Evolutionary conservation across 2,797 vertebrate species (phyloP), one percentile per base, ranked within the genome.

Genomic region (Cynodonichthys magdalenae): DNA sequence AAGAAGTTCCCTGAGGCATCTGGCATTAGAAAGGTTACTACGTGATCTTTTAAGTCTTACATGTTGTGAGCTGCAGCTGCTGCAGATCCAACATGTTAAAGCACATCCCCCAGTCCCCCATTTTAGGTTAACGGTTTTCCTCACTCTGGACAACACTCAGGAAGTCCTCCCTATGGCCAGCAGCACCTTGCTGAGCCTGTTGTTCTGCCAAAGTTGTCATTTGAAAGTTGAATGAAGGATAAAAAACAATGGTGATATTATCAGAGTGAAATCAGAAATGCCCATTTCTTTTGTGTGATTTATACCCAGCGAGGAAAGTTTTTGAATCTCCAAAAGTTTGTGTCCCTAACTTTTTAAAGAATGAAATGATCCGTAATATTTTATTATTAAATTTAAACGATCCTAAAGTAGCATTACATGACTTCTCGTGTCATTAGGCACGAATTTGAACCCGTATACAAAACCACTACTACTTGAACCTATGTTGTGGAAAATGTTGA

Each of bases 301-400:
- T 42, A 36, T 51, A 11, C 3, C 12, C 10, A 10, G 12, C 15
- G 36, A 27, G 17, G 4, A 2, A 19, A 5, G 20, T 59, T 41
- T 60, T 36, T 27, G 4, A 28, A 61, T 24, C 18, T 28, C 29
- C 15, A 6, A 29, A 15, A 11, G 0, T 27, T 61, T 34, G 67
- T 77, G 65, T 82, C 70, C 71, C 53, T 31, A 59, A 77, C 78
- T 70, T 29, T 42, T 42, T 68, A 19, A 53, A 39, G 54, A 66
- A 72, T 62, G 59, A 52, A 85, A 75, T 48, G 44, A 72, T 59
- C 39, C 63, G 55, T 56, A 55, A 51, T 12, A 45, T 57, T 50
- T 77, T 59, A 82, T 74, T 53, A 70, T 75, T 12, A 2, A n/a
- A 49, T 45, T 51, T 52, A 61, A 54, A 59, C 50, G n/a, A 34